Base-by-base conservation (phyloP, 2,113 vertebrate genomes). In the Cottus gobio region DNA sequence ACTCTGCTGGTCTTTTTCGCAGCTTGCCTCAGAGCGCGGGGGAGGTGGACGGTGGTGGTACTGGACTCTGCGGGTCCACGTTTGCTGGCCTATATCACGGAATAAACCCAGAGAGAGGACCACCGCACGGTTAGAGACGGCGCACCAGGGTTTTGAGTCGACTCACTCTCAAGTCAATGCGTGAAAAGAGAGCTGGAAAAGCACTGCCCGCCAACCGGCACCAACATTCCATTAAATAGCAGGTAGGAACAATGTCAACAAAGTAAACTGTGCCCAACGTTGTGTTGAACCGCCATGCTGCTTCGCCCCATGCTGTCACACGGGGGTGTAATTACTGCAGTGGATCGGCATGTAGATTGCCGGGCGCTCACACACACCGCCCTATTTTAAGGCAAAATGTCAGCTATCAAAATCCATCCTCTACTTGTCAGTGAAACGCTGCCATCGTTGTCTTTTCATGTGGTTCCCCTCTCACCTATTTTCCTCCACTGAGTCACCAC, bases 1-100 rank as follows among this genome's bases (percentile, higher is more conserved):
- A 93, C 90, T 72, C 91, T 93, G 74, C 15, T 87, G 2, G 18
- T 83, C 0, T 1, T 73, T 5, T 50, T 81, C 9, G 42, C 74
- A 3, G n/a, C 64, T 2, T 66, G 1, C 75, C 90, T 89, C 30
- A 95, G 71, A 30, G 64, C 75, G 0, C 73, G 6, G 0, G 95
- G 95, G 5, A 95, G 78, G 7, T 87, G 39, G 58, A 95, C 36
- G 0, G 62, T 69, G 15, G 80, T 58, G 0, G 39, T 42, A 42
- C 4, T 16, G 1, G 31, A 12, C 44, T 80, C 30, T 56, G 60
- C n/a, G 12, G 52, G 3, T 0, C 1, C 11, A 13, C 18, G 56
- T 71, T 10, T 4, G 9, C 36, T 3, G 7, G 9, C 20, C 92
- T 93, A 73, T 20, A 68, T 48, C 57, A 44, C 9, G 77, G 7